Base-by-base conservation (phyloP, 2,113 vertebrate genomes). In the Myotis davidii region DNA sequence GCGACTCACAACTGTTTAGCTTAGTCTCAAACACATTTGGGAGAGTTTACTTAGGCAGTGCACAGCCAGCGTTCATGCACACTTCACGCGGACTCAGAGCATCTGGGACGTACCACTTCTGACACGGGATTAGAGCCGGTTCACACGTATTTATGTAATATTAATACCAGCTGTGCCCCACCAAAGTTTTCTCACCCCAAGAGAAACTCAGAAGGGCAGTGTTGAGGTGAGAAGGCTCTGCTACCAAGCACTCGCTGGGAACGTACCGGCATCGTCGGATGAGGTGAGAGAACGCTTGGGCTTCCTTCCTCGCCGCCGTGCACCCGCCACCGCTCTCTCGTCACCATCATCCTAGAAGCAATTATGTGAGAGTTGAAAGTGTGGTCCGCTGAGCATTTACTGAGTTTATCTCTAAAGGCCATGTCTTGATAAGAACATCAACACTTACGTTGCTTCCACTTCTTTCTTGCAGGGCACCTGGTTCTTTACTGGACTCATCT, bases 231-330 rank as follows among this genome's bases (percentile, higher is more conserved):
- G 25, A 32, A 79, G 45, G 59, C 20, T 52, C 52, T 39, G 18
- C 4, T 21, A n/a, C 34, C 73, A 73, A 61, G 37, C 82, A 67
- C 4, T 4, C 27, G 21, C 42, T n/a, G 29, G 39, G 50, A 29
- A 37, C 88, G 82, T 98, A 99, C 99, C 99, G 27, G 98, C 96
- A 52, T 99, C 99, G 9, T 99, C 99, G 23, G 97, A 97, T 0
- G 98, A 95, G 50, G 32, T 59, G 78, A 96, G 72, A 2, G 98
- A 96, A 2, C 97, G 98, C 79, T 91, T 98, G 59, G 98, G 97
- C 78, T 98, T 98, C 67, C 98, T 98, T 95, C 98, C 98, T 91
- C 98, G 98, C 77, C 98, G 98, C 45, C 97, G 98, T 64, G 96
- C 70, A 39, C 94, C 82, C 1, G 95, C 92, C 52, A 94, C 96